These are phyloP conservation scores for Plectropomus leopardus DNA, from an alignment of 2,113 vertebrate genomes.

Conservation along the genomic window DNA sequence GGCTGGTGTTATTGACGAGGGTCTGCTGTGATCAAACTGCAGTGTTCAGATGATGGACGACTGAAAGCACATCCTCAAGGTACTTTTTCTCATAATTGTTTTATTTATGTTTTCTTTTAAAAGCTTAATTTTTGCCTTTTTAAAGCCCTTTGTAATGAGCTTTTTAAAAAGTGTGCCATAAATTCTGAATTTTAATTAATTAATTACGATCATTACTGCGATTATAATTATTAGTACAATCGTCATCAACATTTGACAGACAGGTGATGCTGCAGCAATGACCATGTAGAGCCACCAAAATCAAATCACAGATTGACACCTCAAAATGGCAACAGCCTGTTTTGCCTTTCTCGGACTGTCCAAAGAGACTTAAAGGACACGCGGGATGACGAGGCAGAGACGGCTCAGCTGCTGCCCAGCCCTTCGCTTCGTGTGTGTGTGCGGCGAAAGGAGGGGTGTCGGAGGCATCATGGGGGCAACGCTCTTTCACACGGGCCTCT, in stretches of 20 bases:
- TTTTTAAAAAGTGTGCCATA: no score
- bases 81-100: no score
- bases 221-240: no score
- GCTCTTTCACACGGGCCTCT: slow-evolving; percentile 92
- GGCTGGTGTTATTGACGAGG: no score
- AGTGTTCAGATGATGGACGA: no score
- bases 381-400: slow-evolving; percentile 8
- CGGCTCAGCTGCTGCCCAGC: slow-evolving; percentile 64
- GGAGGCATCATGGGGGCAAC: slow-evolving; percentile 66
- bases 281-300: neutral
- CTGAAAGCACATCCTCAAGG: no score
- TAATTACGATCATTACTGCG: no score
- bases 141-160: no score
- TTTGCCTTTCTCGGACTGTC: neutral
- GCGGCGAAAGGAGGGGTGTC: slow-evolving; percentile 34
- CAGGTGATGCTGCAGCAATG: neutral
- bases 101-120: no score
- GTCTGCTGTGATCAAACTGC: no score
- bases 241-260: slow-evolving; percentile 11
- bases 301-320: neutral
- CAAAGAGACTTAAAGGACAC: slow-evolving; percentile 20
- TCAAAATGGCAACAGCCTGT: slow-evolving; percentile 30
- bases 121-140: no score
- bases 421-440: slow-evolving; percentile 8
- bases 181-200: no score